phyloP scores from a whole-genome alignment of 2,797 vertebrate genomes.

The Ambastaia sidthimunki region DNA sequence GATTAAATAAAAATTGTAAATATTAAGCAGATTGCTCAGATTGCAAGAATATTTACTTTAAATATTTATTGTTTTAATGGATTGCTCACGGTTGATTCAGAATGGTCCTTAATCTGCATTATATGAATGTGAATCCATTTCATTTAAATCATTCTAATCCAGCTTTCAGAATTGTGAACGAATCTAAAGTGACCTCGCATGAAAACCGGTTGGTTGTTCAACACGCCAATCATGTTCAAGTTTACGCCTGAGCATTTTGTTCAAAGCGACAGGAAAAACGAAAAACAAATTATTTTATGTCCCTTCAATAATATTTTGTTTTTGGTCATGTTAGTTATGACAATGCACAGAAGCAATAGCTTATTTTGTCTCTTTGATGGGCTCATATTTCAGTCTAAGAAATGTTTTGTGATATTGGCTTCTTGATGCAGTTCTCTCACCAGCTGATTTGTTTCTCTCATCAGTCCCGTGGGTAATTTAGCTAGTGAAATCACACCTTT shows the following conservation, averaged over 20 bases:
- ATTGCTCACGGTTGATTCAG: background rate
- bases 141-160: background rate
- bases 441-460: slow-evolving; percentile 73
- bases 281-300: background rate
- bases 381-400: slow-evolving; percentile 34
- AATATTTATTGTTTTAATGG: background rate
- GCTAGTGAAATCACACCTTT: slow-evolving; percentile 83
- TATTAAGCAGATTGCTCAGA: background rate
- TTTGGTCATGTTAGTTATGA: slow-evolving; percentile 27
- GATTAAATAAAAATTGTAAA: background rate
- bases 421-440: slow-evolving; percentile 32
- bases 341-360: slow-evolving; percentile 14
- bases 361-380: slow-evolving; percentile 26
- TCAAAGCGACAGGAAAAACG: background rate
- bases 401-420: slow-evolving; percentile 43
- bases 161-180: background rate
- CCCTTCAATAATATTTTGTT: slow-evolving; percentile 4
- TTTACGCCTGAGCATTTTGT: background rate
- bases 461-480: slow-evolving; percentile 81
- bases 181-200: background rate
- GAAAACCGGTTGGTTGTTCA: background rate
- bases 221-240: background rate
- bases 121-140: background rate
- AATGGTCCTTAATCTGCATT: background rate
- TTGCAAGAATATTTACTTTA: background rate